Base-by-base conservation (phyloP, 2,797 vertebrate genomes). In the Lindbergichthys nudifrons region DNA sequence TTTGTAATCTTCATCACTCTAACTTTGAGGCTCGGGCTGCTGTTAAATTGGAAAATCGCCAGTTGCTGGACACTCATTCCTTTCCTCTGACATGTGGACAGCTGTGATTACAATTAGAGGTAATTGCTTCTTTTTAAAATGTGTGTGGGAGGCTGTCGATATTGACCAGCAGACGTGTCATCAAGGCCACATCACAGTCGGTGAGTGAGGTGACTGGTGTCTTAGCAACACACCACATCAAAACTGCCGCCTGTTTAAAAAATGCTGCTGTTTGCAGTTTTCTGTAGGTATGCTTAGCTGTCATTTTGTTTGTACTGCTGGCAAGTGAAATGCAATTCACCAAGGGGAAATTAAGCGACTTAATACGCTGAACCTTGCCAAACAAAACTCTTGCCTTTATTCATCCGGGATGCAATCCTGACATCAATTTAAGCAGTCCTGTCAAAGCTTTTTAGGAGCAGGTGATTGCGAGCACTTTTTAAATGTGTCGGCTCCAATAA, bases 301-400 rank as follows among this genome's bases (percentile, higher is more conserved):
- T 87, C 86, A 85, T 80, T 92, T 78, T 84, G 80, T 90, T 83
- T 75, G 86, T 41, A 67, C 13, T 73, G 83, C 89, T 90, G 90
- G 89, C 83, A 75, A 80, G 79, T 79, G 77, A 78, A 90, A 88
- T 84, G n/a, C 78, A 83, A 77, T 85, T 92, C 77, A 75, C 77
- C 58, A 59, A 65, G 68, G 74, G 79, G 72, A 82, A 83, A 90
- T 84, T 78, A 66, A 86, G 78, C 69, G 80, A 77, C 75, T 87
- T 77, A 78, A 82, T 87, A 72, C 71, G 23, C 70, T 82, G 64
- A 82, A 82, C 80, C 78, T 77, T 69, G 76, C 78, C 85, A 87
- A 86, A 85, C 70, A 81, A 76, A 87, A 79, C 74, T 74, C 10
- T 9, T 67, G 66, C 70, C 62, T 83, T 84, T 78, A 82, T 86